A percentile compares a stretch with the other conserved stretches of the same genome.
Conservation (phyloP, 2,113 vertebrate genomes). For the Pheucticus melanocephalus region DNA sequence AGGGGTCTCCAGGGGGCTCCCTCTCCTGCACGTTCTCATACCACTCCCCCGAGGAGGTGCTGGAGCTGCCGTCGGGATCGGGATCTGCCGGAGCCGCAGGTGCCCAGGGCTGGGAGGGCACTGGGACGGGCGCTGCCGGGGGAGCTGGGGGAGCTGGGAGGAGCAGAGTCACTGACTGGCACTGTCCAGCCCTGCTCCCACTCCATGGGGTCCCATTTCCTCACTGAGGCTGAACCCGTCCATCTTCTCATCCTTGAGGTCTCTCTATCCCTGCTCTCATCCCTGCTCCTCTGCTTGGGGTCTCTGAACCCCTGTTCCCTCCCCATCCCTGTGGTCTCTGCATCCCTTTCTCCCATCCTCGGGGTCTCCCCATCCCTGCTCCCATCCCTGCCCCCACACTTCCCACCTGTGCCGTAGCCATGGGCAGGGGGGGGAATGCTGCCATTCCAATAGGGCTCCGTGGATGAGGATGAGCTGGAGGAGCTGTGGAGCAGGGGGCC, state of each 20-base stretch:
- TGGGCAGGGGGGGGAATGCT: neutral
- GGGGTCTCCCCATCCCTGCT: neutral
- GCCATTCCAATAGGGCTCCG: constrained; percentile 9
- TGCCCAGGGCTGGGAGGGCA: neutral
- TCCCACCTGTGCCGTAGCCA: constrained; percentile 3
- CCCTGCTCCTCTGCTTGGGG: neutral
- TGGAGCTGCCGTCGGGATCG: constrained; percentile 37
- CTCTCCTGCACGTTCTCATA: constrained; percentile 56
- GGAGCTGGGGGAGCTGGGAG: neutral
- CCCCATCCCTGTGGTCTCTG: neutral
- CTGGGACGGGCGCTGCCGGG: neutral
- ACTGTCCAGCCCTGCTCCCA: neutral
- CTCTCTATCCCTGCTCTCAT: neutral
- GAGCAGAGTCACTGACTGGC: neutral
- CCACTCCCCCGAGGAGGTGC: constrained; percentile 76
- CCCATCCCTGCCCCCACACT: neutral
- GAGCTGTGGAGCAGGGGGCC: neutral
- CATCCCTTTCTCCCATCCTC: neutral
- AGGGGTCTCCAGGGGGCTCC: fast-evolving
- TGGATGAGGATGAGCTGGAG: constrained; percentile 36
- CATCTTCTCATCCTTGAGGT: too few species aligned
- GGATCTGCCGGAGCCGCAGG: neutral
- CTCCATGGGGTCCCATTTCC: neutral
- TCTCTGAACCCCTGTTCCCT: neutral
- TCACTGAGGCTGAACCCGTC: neutral